Evolutionary conservation across 2,797 vertebrate species (phyloP).

Genomic region (Limnodromus scolopaceus): DNA sequence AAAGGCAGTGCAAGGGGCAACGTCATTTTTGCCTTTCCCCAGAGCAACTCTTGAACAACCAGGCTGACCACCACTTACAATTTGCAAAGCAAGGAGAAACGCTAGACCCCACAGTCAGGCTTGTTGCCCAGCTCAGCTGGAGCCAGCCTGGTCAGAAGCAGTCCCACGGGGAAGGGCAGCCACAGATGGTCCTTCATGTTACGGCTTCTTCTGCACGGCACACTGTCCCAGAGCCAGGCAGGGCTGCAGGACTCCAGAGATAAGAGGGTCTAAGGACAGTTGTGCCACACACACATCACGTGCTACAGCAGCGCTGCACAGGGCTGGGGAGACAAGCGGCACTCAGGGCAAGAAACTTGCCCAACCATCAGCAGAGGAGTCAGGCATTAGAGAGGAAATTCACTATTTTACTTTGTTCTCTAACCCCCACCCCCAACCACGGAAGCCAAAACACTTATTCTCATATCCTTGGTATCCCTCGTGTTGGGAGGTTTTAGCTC

Average conservation of each 20-base stretch:
- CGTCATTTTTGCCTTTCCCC: background rate
- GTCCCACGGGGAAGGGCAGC: background rate
- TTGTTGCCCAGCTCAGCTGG: background rate
- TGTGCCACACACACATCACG: rapidly evolving
- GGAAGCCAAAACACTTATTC: background rate
- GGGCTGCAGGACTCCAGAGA: background rate
- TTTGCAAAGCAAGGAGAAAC: background rate
- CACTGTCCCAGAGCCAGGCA: background rate
- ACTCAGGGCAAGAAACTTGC: background rate
- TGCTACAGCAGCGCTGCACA: rapidly evolving
- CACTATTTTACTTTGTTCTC: background rate
- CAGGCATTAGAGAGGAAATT: background rate
- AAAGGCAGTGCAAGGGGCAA: background rate
- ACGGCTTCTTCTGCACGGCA: rapidly evolving
- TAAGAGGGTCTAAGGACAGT: background rate
- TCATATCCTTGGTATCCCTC: background rate
- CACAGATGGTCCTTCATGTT: background rate
- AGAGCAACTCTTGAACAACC: background rate
- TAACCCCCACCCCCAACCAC: background rate
- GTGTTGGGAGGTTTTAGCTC: background rate
- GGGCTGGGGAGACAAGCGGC: rapidly evolving
- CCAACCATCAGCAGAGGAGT: background rate
- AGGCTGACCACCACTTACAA: background rate
- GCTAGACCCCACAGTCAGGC: background rate
- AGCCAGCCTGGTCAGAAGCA: background rate